phyloP scores from a whole-genome alignment of 2,113 vertebrate species.

The Rhea pennata region DNA sequence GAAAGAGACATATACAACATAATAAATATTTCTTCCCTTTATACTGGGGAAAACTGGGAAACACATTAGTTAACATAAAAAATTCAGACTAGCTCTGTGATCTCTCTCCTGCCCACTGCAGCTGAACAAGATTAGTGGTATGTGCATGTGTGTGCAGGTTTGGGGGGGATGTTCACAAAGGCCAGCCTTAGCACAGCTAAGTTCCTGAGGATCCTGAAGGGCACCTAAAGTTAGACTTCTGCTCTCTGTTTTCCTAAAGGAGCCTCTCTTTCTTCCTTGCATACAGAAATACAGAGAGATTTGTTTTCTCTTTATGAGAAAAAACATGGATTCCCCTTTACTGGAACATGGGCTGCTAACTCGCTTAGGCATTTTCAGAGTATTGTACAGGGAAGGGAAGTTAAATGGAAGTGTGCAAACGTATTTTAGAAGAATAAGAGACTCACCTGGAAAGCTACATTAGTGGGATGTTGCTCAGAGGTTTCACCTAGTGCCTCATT shows the following conservation, averaged over 20 bases:
- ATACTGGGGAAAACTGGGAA: background rate
- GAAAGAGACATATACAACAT: background rate
- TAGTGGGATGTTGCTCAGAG: background rate
- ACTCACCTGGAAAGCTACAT: background rate
- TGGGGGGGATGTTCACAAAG: background rate
- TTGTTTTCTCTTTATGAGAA: background rate
- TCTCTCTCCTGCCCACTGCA: background rate
- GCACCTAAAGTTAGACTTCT: background rate
- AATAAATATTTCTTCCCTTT: background rate
- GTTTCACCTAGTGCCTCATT: background rate
- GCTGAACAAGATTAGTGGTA: background rate
- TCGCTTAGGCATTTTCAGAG: background rate
- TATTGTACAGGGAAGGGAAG: background rate
- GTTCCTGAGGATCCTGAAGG: background rate
- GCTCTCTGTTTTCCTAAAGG: background rate
- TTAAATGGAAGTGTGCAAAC: background rate
- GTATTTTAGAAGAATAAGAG: background rate
- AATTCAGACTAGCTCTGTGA: background rate
- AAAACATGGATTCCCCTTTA: background rate
- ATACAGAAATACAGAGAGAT: background rate
- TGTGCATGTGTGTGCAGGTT: background rate
- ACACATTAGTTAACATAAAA: background rate
- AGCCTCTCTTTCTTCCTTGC: background rate
- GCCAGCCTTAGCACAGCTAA: background rate
- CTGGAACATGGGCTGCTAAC: background rate